phyloP scores from a whole-genome alignment of 2,113 vertebrate species.

The Grammomys dolichurus region DNA sequence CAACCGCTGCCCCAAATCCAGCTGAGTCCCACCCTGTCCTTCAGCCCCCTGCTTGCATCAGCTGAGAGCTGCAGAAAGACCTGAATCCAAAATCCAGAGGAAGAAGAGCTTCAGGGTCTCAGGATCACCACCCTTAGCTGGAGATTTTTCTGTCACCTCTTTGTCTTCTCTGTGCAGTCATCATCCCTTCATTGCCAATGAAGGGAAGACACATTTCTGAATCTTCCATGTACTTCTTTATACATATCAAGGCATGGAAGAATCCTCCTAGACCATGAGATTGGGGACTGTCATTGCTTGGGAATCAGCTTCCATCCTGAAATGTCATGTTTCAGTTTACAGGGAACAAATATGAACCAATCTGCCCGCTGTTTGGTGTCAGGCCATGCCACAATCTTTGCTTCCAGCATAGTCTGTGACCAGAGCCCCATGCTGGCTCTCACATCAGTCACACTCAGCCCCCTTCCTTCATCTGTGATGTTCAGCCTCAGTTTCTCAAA shows the following conservation, averaged over 20 bases:
- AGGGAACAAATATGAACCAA: neutral
- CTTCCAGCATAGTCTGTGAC: neutral
- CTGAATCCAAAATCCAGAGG: neutral
- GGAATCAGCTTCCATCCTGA: conserved; percentile 4
- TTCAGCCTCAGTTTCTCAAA: conserved; percentile 12
- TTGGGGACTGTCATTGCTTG: neutral
- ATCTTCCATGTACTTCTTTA: neutral
- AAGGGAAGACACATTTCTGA: neutral
- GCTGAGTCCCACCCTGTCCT: neutral
- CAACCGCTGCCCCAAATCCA: neutral
- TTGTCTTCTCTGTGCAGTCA: neutral
- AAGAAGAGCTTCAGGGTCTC: neutral
- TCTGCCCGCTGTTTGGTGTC: neutral
- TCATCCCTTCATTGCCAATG: neutral
- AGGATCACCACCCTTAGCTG: neutral
- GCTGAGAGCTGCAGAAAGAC: neutral
- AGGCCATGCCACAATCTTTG: neutral
- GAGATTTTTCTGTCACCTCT: neutral
- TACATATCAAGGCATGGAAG: neutral
- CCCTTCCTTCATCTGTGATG: neutral
- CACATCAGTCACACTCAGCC: neutral
- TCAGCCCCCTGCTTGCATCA: too few relatives aligned
- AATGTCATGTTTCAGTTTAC: neutral
- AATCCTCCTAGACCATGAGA: neutral
- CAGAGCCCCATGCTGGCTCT: neutral